Evolutionary conservation across 2,797 vertebrate species (phyloP).

Genomic region (Tinamus major): DNA sequence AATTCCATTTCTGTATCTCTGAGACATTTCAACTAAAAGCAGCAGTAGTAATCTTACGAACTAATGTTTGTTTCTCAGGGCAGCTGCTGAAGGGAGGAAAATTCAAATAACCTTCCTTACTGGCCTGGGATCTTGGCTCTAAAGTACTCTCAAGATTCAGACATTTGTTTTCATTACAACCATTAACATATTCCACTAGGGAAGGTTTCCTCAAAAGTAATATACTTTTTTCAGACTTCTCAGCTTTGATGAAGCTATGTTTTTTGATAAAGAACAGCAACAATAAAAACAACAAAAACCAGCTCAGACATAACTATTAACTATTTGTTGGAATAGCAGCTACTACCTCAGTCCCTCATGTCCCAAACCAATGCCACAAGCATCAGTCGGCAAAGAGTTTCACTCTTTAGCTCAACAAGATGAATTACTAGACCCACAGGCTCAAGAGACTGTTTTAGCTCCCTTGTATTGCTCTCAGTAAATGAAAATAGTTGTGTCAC

Average conservation of each 20-base stretch:
- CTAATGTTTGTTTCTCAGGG: background rate
- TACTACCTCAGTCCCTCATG: background rate
- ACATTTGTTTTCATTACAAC: background rate
- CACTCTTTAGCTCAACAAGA: background rate
- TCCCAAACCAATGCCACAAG: background rate
- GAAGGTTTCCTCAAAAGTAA: background rate
- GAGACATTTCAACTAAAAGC: background rate
- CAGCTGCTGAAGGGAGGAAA: background rate
- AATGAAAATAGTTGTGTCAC: background rate
- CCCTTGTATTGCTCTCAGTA: background rate
- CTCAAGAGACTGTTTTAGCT: background rate
- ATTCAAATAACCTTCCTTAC: background rate
- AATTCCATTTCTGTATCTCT: background rate
- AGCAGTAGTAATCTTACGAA: background rate
- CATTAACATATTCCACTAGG: background rate
- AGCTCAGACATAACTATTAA: slow-evolving; percentile 3
- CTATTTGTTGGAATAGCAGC: slow-evolving; percentile 5
- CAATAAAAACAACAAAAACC: too few relatives aligned
- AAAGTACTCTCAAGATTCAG: background rate
- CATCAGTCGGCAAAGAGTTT: background rate
- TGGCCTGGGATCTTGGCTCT: background rate
- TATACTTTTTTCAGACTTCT: background rate
- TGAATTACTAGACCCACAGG: background rate
- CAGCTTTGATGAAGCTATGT: background rate
- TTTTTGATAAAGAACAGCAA: slow-evolving; percentile 22